Percentiles rank a stretch among this genome's conserved stretches.
Evolutionary conservation across 1,140 invertebrate genomes (phyloP).

Genomic region (Cydia strobilella): DNA sequence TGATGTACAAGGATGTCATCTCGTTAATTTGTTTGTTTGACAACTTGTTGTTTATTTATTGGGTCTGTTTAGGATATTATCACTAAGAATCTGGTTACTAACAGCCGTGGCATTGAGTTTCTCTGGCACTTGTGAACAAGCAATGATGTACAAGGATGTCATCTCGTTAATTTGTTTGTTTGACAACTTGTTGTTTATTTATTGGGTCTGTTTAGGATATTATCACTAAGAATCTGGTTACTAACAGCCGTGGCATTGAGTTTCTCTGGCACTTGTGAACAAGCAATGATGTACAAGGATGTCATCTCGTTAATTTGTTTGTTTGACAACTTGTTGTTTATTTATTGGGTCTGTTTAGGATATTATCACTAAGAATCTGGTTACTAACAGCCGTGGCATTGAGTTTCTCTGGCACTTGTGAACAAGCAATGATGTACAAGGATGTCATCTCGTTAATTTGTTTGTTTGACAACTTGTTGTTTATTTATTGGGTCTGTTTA

Average conservation of each 20-base stretch:
- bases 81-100: neutral
- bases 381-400: slow-evolving; percentile 17
- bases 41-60: slow-evolving; percentile 22
- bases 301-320: slow-evolving; percentile 17
- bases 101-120: slow-evolving; percentile 23
- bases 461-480: slow-evolving; percentile 22
- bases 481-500: slow-evolving; percentile 14
- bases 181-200: slow-evolving; percentile 20
- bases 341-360: slow-evolving; percentile 5
- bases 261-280: slow-evolving; percentile 14
- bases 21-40: slow-evolving; percentile 23
- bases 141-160: neutral
- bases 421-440: neutral
- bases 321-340: slow-evolving; percentile 23
- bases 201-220: neutral
- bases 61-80: neutral
- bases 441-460: slow-evolving; percentile 17
- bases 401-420: slow-evolving; percentile 13
- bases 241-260: slow-evolving; percentile 17
- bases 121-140: neutral
- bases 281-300: neutral
- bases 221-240: neutral
- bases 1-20: neutral
- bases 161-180: slow-evolving; percentile 23
- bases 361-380: neutral